These are phyloP conservation scores for Platichthys stellatus DNA, from an alignment of 2,113 vertebrate genomes.

Conservation along the genomic window DNA sequence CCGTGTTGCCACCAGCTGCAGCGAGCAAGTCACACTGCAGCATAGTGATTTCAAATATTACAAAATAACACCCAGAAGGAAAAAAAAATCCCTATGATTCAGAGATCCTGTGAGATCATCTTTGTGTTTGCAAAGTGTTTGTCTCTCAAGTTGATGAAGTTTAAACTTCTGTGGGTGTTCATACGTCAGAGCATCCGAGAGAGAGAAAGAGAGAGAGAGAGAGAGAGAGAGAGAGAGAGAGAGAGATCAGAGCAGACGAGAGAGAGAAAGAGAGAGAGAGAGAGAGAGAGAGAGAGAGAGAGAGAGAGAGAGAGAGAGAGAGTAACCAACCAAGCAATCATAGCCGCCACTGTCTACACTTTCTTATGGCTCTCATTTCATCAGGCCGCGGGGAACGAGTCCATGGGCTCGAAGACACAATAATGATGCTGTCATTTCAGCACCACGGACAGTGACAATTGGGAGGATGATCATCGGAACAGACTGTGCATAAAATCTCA, in stretches of 20 bases:
- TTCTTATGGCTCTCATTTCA: conserved; percentile 53
- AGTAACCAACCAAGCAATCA: conserved; percentile 41
- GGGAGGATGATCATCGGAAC: conserved; percentile 68
- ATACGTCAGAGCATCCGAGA: conserved; percentile 29
- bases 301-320: conserved; percentile 16
- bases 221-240: conserved; percentile 21
- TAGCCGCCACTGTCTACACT: conserved; percentile 5
- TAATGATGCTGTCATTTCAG: conserved; percentile 71
- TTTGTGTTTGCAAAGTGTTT: background rate
- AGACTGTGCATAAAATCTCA: conserved; percentile 78
- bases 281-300: conserved; percentile 29
- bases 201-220: conserved; percentile 31
- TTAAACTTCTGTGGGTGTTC: conserved; percentile 6
- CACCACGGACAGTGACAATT: conserved; percentile 57
- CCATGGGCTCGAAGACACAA: conserved; percentile 64
- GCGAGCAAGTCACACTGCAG: conserved; percentile 1
- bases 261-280: conserved; percentile 22
- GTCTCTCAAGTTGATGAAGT: conserved; percentile 15
- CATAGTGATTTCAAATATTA: conserved; percentile 18
- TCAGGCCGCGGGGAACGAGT: conserved; percentile 53
- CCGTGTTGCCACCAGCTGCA: conserved; percentile 28
- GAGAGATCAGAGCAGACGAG: too few relatives aligned
- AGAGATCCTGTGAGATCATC: background rate
- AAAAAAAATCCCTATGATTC: conserved; percentile 11
- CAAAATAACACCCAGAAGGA: background rate